Evolutionary conservation across 2,888 invertebrate species (phyloP).

Genomic region (Brachyopa scutellaris): DNA sequence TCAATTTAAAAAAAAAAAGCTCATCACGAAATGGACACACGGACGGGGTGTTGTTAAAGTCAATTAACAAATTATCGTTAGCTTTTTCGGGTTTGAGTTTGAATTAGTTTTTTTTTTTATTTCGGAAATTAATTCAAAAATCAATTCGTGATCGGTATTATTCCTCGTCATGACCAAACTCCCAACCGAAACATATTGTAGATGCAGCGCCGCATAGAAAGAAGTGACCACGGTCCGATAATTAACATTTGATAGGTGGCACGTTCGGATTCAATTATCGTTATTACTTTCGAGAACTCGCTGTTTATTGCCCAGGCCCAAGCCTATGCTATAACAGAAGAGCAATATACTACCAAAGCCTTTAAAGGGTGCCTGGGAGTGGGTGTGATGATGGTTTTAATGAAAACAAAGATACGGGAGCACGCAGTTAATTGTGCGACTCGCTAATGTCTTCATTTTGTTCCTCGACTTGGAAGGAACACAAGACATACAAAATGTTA

Average conservation of each 20-base stretch:
- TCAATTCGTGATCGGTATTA: conserved; percentile 47
- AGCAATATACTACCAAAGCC: not conserved
- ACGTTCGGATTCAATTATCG: conserved; percentile 58
- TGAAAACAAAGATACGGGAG: conserved; percentile 42
- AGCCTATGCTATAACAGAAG: not conserved
- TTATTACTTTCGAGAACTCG: conserved; percentile 48
- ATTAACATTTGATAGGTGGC: conserved; percentile 50
- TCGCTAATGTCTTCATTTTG: conserved; percentile 24
- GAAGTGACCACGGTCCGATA: conserved; percentile 40
- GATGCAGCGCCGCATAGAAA: conserved; percentile 43
- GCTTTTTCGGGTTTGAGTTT: not conserved
- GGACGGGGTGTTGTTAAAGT: conserved; percentile 7
- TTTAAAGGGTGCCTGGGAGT: not conserved
- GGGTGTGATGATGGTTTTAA: conserved; percentile 40
- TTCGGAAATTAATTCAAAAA: conserved; percentile 33
- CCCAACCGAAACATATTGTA: conserved; percentile 7
- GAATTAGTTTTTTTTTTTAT: not conserved
- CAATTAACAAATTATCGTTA: conserved; percentile 42
- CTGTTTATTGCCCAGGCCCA: too few relatives aligned
- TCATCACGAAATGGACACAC: conserved; percentile 14
- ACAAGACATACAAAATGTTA: not conserved
- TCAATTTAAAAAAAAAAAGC: conserved; percentile 21
- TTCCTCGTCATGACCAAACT: conserved; percentile 11
- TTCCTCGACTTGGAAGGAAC: not conserved
- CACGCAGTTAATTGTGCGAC: conserved; percentile 15